Conservation (phyloP, 92 coral and sea anemone species). For the Palythoa grandis region DNA sequence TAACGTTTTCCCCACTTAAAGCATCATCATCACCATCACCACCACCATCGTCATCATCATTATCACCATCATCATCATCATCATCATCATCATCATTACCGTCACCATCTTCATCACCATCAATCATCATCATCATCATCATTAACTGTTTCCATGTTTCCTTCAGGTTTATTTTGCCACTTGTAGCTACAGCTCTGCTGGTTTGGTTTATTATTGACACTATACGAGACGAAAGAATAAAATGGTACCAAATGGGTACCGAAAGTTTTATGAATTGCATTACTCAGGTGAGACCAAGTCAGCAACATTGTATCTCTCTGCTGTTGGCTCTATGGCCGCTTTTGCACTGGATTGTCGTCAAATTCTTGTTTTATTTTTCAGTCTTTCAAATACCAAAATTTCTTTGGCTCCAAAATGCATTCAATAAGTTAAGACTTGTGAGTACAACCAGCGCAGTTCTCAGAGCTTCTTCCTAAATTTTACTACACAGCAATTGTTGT, state of each 20-base stretch:
- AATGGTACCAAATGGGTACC: constrained; percentile 65
- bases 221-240: constrained; percentile 20
- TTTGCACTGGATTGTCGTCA: not conserved
- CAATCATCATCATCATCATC: not conserved
- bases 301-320: not conserved
- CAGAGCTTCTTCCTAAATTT: too few species aligned
- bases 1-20: not conserved
- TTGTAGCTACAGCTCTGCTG: constrained; percentile 60
- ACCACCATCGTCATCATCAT: not conserved
- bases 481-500: too few species aligned
- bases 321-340: not conserved
- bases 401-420: too few species aligned
- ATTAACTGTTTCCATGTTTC: not conserved
- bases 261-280: constrained; percentile 72
- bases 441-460: too few species aligned
- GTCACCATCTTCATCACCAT: not conserved
- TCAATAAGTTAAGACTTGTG: too few species aligned
- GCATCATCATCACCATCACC: not conserved
- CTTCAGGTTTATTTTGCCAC: constrained; percentile 69
- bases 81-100: not conserved
- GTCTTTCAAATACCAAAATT: not conserved
- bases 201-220: constrained; percentile 68
- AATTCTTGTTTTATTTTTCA: not conserved
- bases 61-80: not conserved
- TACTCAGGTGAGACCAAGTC: constrained; percentile 60